phyloP scores from a whole-genome alignment of 2,888 invertebrate genomes.

The Parascotia fuliginaria region DNA sequence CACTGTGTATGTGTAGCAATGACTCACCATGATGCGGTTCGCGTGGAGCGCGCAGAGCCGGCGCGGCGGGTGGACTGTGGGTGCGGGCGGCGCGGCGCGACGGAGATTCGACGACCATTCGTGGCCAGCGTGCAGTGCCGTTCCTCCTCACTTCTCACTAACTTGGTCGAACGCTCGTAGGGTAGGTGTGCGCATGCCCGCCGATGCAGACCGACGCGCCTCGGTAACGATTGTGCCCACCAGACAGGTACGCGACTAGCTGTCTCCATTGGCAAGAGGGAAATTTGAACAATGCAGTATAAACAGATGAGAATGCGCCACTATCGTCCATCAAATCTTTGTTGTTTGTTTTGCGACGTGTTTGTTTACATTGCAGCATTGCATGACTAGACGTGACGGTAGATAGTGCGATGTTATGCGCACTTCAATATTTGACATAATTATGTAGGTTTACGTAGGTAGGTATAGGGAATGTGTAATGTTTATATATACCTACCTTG shows the following conservation, averaged over 20 bases:
- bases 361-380: conserved; percentile 31
- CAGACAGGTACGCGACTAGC: conserved; percentile 79
- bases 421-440: too few relatives aligned
- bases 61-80: conserved; percentile 82
- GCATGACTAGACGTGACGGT: conserved; percentile 13
- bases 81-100: conserved; percentile 71
- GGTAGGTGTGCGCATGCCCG: conserved; percentile 77
- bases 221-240: conserved; percentile 80
- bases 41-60: conserved; percentile 78
- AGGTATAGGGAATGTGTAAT: too few relatives aligned
- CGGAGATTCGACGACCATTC: conserved; percentile 63
- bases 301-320: conserved; percentile 61
- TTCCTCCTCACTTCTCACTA: conserved; percentile 73
- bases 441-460: too few relatives aligned
- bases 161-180: conserved; percentile 60
- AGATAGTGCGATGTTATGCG: not conserved
- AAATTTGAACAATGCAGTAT: conserved; percentile 77
- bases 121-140: conserved; percentile 64
- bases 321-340: conserved; percentile 36
- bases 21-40: conserved; percentile 85
- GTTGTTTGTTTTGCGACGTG: conserved; percentile 45
- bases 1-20: conserved; percentile 72
- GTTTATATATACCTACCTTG: too few relatives aligned
- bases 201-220: conserved; percentile 79
- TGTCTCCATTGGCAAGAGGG: conserved; percentile 77